Conservation (phyloP, 2,888 invertebrate species). For the Limnephilus auricula region DNA sequence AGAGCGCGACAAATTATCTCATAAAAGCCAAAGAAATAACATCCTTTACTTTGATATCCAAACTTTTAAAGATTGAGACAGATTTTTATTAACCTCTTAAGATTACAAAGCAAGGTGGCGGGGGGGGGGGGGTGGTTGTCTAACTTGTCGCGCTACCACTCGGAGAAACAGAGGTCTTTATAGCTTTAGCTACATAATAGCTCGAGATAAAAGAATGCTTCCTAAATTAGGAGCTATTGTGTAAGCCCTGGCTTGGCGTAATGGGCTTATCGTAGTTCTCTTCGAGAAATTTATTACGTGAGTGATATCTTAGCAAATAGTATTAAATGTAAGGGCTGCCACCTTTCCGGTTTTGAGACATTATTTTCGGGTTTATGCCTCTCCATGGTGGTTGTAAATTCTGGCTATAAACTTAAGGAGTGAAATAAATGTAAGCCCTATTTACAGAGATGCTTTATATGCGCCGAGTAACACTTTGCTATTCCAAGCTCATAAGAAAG, state of each 20-base stretch:
- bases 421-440: conserved; percentile 52
- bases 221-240: conserved; percentile 56
- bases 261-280: conserved; percentile 52
- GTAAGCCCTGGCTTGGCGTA: conserved; percentile 47
- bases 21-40: conserved; percentile 50
- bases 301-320: conserved; percentile 56
- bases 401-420: conserved; percentile 48
- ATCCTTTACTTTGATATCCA: conserved; percentile 19
- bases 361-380: conserved; percentile 54
- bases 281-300: conserved; percentile 54
- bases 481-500: conserved; percentile 45
- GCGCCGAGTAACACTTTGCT: conserved; percentile 47
- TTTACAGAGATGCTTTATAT: conserved; percentile 49
- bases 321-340: conserved; percentile 55
- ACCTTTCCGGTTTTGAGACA: conserved; percentile 53
- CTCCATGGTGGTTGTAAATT: conserved; percentile 50
- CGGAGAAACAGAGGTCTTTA: conserved; percentile 48
- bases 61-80: conserved; percentile 23
- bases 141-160: conserved; percentile 14
- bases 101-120: conserved; percentile 8
- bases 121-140: background rate
- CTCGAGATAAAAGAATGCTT: conserved; percentile 52
- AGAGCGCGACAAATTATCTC: conserved; percentile 43
- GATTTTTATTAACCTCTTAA: conserved; percentile 48
- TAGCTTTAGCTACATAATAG: conserved; percentile 48